Percentiles rank a stretch among this genome's conserved stretches.
These are phyloP conservation scores for Lycocerus yunnanus DNA, from an alignment of 2,888 invertebrate species.

Conservation along the genomic window DNA sequence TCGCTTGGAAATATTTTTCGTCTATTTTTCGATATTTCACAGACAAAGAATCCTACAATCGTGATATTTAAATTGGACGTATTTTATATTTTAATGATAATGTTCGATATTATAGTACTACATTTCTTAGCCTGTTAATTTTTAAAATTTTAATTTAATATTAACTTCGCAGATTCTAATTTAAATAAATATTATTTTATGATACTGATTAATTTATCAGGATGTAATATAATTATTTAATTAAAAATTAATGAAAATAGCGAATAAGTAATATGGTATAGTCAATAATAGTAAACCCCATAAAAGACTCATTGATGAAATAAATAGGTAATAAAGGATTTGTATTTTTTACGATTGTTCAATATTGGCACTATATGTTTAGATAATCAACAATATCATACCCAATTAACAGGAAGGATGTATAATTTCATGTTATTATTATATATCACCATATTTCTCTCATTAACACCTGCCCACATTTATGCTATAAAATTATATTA, in stretches of 20 bases:
- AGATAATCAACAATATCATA: conserved; percentile 21
- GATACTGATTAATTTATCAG: too few species aligned
- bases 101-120: too few species aligned
- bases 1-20: too few species aligned
- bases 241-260: not conserved
- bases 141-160: too few species aligned
- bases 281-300: not conserved
- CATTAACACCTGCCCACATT: conserved; percentile 28
- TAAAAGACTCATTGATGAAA: not conserved
- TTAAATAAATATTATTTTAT: too few species aligned
- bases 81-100: too few species aligned
- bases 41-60: too few species aligned
- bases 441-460: conserved; percentile 22
- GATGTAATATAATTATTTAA: not conserved
- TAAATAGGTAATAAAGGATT: not conserved
- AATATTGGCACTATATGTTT: conserved; percentile 11
- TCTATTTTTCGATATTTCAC: too few species aligned
- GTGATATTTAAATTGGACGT: too few species aligned
- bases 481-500: conserved; percentile 22
- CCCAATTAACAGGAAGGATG: conserved; percentile 25
- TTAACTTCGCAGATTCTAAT: too few species aligned
- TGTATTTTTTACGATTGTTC: not conserved
- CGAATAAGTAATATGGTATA: not conserved
- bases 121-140: too few species aligned
- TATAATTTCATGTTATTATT: conserved; percentile 27